Percentiles rank a stretch among this genome's conserved stretches.
phyloP scores from a whole-genome alignment of 2,888 invertebrate species.

The Athrips mouffetella region DNA sequence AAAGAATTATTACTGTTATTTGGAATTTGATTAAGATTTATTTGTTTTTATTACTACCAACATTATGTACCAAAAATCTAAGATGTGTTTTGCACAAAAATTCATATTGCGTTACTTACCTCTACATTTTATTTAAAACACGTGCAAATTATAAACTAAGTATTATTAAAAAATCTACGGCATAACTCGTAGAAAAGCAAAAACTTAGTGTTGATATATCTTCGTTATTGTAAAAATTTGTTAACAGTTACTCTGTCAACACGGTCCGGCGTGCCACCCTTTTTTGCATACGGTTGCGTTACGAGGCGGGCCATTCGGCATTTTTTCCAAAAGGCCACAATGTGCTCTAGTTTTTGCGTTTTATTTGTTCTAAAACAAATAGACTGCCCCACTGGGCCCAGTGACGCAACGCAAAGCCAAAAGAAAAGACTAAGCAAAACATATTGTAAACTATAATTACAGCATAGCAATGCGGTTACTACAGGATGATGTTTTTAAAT shows the following conservation, averaged over 20 bases:
- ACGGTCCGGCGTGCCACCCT: slow-evolving; percentile 43
- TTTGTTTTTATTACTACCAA: too few relatives aligned
- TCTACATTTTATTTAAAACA: too few relatives aligned
- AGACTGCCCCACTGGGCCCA: slow-evolving; percentile 16
- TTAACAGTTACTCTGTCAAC: slow-evolving; percentile 14
- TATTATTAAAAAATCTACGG: too few relatives aligned
- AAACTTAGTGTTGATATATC: too few relatives aligned
- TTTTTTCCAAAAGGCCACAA: slow-evolving; percentile 33
- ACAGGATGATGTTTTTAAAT: slow-evolving; percentile 38
- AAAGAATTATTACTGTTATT: too few relatives aligned
- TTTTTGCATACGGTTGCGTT: slow-evolving; percentile 37
- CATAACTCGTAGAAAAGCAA: too few relatives aligned
- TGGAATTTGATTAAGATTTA: too few relatives aligned
- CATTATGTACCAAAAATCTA: too few relatives aligned
- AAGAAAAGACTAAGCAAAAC: slow-evolving; percentile 53
- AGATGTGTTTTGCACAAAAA: too few relatives aligned
- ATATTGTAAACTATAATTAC: slow-evolving; percentile 45
- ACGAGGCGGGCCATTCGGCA: slow-evolving; percentile 28
- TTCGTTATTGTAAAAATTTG: slow-evolving; percentile 5
- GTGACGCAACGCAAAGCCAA: slow-evolving; percentile 41
- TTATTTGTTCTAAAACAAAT: slow-evolving; percentile 16
- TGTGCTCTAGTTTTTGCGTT: slow-evolving; percentile 57
- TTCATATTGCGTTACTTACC: too few relatives aligned
- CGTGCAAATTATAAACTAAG: too few relatives aligned
- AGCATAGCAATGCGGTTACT: slow-evolving; percentile 32